Evolutionary conservation across 2,888 invertebrate species (phyloP).

Genomic region (Ommatoiulus sabulosus): DNA sequence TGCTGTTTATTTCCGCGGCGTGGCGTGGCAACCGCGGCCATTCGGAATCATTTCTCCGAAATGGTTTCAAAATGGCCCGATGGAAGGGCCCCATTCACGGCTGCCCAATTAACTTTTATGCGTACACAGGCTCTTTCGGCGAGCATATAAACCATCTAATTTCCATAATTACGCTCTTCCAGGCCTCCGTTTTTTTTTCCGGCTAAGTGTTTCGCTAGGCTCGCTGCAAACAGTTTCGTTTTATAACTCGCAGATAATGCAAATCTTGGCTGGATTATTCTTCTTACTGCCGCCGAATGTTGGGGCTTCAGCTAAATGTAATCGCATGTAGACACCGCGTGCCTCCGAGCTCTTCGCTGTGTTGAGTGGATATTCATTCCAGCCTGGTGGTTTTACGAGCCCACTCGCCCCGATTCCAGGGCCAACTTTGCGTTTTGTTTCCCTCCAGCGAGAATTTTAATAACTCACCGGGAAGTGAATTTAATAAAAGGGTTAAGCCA

Average conservation of each 20-base stretch:
- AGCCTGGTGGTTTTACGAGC: not conserved
- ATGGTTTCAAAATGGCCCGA: not conserved
- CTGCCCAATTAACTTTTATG: slow-evolving; percentile 3
- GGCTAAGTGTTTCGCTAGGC: not conserved
- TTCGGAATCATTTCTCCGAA: not conserved
- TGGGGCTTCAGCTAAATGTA: not conserved
- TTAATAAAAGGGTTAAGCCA: slow-evolving; percentile 28
- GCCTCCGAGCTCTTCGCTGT: not conserved
- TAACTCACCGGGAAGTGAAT: not conserved
- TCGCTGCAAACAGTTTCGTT: not conserved
- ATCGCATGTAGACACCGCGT: not conserved
- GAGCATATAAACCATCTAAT: slow-evolving; percentile 25
- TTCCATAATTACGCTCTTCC: slow-evolving; percentile 27
- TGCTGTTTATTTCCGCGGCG: too few species aligned
- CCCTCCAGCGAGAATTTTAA: not conserved
- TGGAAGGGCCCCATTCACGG: not conserved
- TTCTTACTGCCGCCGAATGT: not conserved
- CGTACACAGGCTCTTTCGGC: not conserved
- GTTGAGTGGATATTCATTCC: not conserved
- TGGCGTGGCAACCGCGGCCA: too few species aligned
- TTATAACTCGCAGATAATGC: slow-evolving; percentile 34
- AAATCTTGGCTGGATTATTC: slow-evolving; percentile 21
- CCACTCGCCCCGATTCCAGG: not conserved
- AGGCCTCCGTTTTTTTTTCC: not conserved
- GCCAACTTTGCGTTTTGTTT: not conserved